Evolutionary conservation across 2,797 vertebrate species (phyloP), one percentile per base, ranked within the genome.

Genomic region (Pseudochromis fuscus): DNA sequence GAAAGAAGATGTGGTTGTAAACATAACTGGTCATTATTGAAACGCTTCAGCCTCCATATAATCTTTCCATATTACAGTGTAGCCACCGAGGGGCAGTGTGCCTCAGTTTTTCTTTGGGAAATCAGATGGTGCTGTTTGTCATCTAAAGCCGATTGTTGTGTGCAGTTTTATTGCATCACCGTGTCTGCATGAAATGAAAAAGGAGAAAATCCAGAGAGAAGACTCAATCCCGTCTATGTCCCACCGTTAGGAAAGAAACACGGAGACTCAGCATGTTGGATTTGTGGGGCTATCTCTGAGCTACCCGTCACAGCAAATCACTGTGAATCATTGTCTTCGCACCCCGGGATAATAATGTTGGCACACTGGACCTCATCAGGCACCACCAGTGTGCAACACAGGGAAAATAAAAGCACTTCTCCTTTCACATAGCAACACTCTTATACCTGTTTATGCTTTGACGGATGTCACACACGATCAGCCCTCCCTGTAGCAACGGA

Each of bases 21-120:
- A 72, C 62, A 77, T 46, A 60, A 67, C 31, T 53, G 55, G 38
- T 68, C 48, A 68, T 82, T 67, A 73, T 7, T 56, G 27, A 30
- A 28, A 76, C 56, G 60, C 69, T 78, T 73, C 33, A 44, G 24
- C 66, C 66, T 56, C 7, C 1, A 27, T 53, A 31, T 62, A 21
- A n/a, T 69, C 31, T 38, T 64, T 75, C 40, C 9, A 57, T 46
- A 28, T 69, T 77, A 44, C 44, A 50, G 21, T 23, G 23, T 25
- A 71, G 62, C 84, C 82, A 79, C 74, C 16, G 18, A 80, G 88
- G 77, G 86, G 88, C 88, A 85, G 75, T 87, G 75, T 57, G 64
- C 84, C 67, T 83, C 63, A 1, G 10, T 53, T 86, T 77, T 44
- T 56, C 31, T 62, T 5, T 24, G 31, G 57, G 25, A 60, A 81